A percentile compares a stretch with the other conserved stretches of the same genome.
phyloP scores from a whole-genome alignment of 2,888 invertebrate genomes.

The Spilosoma lubricipeda region DNA sequence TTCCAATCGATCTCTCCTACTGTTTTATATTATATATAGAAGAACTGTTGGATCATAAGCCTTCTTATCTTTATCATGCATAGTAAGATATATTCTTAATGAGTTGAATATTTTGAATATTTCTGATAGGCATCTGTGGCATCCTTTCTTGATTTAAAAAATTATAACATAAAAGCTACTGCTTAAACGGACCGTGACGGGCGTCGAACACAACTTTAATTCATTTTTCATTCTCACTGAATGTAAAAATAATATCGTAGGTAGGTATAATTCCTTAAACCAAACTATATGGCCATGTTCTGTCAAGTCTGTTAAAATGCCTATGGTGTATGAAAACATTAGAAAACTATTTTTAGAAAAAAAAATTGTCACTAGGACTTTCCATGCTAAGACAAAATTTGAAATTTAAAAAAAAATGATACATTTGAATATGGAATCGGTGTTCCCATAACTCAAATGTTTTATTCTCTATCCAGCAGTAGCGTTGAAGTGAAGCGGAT shows the following conservation, averaged over 20 bases:
- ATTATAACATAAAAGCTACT: constrained; percentile 1
- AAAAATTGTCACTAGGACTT: background rate
- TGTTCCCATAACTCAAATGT: constrained; percentile 41
- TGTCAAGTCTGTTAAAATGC: too few species aligned
- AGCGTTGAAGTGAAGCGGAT: constrained; percentile 56
- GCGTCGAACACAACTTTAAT: background rate
- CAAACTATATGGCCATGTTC: background rate
- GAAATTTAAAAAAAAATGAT: background rate
- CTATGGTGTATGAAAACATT: too few species aligned
- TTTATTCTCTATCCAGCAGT: constrained; percentile 57
- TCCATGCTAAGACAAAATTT: background rate
- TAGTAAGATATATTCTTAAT: constrained; percentile 1
- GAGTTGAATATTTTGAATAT: constrained; percentile 3
- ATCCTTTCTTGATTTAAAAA: background rate
- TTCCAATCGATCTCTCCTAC: background rate
- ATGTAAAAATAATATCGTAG: background rate
- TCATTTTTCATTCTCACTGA: background rate
- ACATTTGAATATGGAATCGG: constrained; percentile 28
- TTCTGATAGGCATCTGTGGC: constrained; percentile 3
- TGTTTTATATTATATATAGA: background rate
- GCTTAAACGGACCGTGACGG: background rate
- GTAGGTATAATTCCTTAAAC: background rate
- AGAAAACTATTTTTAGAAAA: background rate
- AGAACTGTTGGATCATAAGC: background rate
- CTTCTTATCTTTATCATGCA: background rate